Evolutionary conservation across 2,888 invertebrate genomes (phyloP).

Genomic region (Agonopterix alstromeriana): DNA sequence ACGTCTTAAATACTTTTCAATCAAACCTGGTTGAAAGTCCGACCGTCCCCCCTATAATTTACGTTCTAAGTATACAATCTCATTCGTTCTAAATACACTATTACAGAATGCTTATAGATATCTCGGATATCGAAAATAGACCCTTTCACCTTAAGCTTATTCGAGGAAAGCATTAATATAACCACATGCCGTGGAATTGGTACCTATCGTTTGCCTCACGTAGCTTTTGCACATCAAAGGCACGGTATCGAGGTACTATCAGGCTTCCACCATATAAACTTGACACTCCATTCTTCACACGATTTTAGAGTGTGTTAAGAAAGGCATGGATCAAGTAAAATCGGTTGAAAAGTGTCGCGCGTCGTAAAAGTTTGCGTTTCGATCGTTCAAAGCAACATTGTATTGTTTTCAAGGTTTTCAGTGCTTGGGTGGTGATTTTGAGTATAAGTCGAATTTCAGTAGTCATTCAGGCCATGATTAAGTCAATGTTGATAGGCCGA

Average conservation of each 20-base stretch:
- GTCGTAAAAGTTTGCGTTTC: constrained; percentile 24
- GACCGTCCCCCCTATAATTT: too few species aligned
- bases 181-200: constrained; percentile 6
- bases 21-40: too few species aligned
- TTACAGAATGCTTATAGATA: too few species aligned
- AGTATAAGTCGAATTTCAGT: background rate
- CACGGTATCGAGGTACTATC: constrained; percentile 13
- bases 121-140: too few species aligned
- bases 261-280: background rate
- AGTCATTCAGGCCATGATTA: background rate
- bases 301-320: background rate
- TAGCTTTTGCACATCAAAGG: constrained; percentile 10
- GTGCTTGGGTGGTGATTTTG: constrained; percentile 19
- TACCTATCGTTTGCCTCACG: constrained; percentile 6
- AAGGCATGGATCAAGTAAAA: constrained; percentile 16
- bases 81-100: too few species aligned
- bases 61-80: too few species aligned
- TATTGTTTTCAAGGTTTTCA: constrained; percentile 21
- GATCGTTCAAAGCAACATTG: constrained; percentile 38
- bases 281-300: background rate
- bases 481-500: too few species aligned
- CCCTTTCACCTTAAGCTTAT: constrained; percentile 4
- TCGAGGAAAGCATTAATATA: background rate
- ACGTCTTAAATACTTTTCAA: too few species aligned
- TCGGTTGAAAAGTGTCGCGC: constrained; percentile 14